phyloP scores from a whole-genome alignment of 2,113 vertebrate genomes.

The Phocoena sinus region DNA sequence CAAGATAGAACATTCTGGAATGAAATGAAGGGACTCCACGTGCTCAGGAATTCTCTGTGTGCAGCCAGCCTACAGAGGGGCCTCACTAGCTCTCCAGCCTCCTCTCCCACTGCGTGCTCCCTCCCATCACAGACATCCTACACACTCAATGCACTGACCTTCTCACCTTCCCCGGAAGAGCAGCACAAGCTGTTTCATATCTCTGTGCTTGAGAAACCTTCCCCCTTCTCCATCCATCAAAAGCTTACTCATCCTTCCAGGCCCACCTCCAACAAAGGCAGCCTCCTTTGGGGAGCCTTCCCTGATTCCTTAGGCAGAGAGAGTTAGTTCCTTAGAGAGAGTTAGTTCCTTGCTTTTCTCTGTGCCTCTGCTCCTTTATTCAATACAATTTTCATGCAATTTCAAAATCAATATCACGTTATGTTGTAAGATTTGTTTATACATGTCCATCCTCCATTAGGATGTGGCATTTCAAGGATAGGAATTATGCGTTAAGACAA shows the following conservation, averaged over 20 bases:
- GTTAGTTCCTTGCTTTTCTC: background rate
- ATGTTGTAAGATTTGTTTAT: background rate
- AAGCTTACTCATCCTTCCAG: background rate
- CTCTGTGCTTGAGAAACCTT: background rate
- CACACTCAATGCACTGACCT: background rate
- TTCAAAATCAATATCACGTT: background rate
- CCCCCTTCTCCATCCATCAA: background rate
- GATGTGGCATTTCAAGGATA: background rate
- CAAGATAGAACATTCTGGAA: background rate
- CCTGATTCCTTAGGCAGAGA: background rate
- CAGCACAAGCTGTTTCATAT: background rate
- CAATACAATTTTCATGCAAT: background rate
- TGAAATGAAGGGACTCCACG: background rate
- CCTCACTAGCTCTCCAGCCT: background rate
- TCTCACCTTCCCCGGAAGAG: background rate
- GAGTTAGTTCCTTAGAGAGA: background rate
- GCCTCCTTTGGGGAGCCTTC: background rate
- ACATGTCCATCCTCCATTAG: background rate
- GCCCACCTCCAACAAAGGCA: background rate
- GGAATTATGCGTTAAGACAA: background rate
- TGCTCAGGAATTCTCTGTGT: background rate
- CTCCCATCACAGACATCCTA: too few relatives aligned
- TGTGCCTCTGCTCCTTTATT: background rate
- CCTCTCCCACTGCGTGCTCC: fast-evolving
- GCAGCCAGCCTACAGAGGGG: background rate